These are phyloP conservation scores for Acleris sparsana DNA, from an alignment of 2,888 invertebrate genomes.

Conservation along the genomic window DNA sequence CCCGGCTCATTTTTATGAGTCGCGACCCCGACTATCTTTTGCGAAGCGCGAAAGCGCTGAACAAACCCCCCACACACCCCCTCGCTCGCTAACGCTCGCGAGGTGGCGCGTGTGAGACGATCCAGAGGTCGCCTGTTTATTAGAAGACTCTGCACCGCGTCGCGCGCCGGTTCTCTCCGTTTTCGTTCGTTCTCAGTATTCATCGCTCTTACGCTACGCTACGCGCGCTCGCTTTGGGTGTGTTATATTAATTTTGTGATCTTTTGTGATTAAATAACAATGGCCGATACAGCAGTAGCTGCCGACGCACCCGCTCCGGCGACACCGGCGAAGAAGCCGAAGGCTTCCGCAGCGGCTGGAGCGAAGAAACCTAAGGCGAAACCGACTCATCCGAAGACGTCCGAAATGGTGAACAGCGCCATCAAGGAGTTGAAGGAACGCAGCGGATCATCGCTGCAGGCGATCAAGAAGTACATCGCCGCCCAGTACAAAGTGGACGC, in stretches of 20 bases:
- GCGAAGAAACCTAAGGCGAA: slow-evolving; percentile 58
- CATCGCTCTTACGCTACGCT: no score
- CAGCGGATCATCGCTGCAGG: slow-evolving; percentile 82
- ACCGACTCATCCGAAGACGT: slow-evolving; percentile 56
- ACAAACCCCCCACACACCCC: no score
- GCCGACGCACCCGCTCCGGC: slow-evolving; percentile 47
- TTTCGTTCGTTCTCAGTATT: no score
- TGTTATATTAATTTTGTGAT: neutral
- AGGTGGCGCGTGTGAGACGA: no score
- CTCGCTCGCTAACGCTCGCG: no score
- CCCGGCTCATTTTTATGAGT: no score
- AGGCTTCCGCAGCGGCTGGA: slow-evolving; percentile 44
- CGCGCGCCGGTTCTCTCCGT: no score
- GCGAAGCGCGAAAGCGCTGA: no score
- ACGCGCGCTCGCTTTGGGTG: no score
- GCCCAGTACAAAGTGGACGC: no score
- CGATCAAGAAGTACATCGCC: slow-evolving; percentile 85
- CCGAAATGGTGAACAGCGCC: slow-evolving; percentile 63
- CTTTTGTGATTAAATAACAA: slow-evolving; percentile 21
- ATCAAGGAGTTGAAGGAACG: slow-evolving; percentile 80
- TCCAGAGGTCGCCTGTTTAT: no score
- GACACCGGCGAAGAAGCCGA: slow-evolving; percentile 53
- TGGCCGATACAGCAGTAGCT: slow-evolving; percentile 22
- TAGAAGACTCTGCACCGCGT: slow-evolving; percentile 1
- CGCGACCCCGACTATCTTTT: no score